Evolutionary conservation across 92 coral and sea anemone species (phyloP).

Genomic region (Epizoanthus illoricatus): DNA sequence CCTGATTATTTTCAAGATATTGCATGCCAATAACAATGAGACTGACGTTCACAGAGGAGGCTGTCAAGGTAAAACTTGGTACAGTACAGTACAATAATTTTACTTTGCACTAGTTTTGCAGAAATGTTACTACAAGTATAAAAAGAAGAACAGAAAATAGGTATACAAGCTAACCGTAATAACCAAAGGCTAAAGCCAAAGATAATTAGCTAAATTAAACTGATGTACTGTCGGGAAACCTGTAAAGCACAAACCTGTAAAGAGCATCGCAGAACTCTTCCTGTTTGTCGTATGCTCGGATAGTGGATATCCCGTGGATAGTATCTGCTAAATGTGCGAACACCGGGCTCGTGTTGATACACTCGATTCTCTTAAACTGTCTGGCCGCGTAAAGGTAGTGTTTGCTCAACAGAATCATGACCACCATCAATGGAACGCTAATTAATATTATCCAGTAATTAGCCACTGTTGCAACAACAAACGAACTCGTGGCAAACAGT

Average conservation of each 20-base stretch:
- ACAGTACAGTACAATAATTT: too few relatives aligned
- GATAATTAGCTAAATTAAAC: too few relatives aligned
- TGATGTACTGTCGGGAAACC: too few relatives aligned
- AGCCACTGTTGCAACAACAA: conserved; percentile 32
- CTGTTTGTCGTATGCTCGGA: conserved; percentile 18
- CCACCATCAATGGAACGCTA: conserved; percentile 1
- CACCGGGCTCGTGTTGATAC: conserved; percentile 25
- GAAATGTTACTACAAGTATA: too few relatives aligned
- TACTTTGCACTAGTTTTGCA: too few relatives aligned
- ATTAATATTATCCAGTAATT: conserved; percentile 19
- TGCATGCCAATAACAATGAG: too few relatives aligned
- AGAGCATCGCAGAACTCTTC: conserved; percentile 17
- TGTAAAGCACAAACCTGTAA: conserved; percentile 16
- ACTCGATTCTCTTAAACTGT: conserved; percentile 19
- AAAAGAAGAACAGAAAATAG: too few relatives aligned
- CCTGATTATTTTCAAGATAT: too few relatives aligned
- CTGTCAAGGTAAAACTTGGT: too few relatives aligned
- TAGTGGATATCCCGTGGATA: conserved; percentile 29
- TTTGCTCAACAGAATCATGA: neutral
- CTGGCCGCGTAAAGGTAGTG: conserved; percentile 9
- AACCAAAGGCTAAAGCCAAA: too few relatives aligned
- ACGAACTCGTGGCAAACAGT: conserved; percentile 10
- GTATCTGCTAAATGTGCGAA: conserved; percentile 32
- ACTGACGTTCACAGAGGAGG: too few relatives aligned
- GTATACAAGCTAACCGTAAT: too few relatives aligned